These are phyloP conservation scores for Ictalurus furcatus DNA, from an alignment of 2,113 vertebrate species.

Conservation along the genomic window DNA sequence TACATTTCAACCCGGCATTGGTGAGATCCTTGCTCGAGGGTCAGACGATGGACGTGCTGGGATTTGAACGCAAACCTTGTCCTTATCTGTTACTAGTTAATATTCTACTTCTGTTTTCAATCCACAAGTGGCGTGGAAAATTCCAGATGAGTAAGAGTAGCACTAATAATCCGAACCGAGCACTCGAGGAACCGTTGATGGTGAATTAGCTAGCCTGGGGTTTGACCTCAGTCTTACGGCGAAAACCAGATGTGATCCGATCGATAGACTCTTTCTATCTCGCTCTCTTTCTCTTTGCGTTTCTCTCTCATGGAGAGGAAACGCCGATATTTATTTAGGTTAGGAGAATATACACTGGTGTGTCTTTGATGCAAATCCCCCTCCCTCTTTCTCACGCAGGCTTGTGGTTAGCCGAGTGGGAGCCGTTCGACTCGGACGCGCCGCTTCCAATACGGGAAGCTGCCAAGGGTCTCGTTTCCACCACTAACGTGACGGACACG, in stretches of 20 bases:
- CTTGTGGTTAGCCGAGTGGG: slow-evolving; percentile 47
- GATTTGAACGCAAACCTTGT: background rate
- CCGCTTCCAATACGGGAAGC: slow-evolving; percentile 8
- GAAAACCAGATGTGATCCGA: slow-evolving; percentile 52
- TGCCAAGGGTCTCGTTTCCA: slow-evolving; percentile 39
- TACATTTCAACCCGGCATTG: background rate
- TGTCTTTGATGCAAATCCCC: slow-evolving; percentile 58
- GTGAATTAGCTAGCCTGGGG: slow-evolving; percentile 29
- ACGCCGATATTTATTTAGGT: slow-evolving; percentile 49
- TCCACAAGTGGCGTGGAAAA: background rate
- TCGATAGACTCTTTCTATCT: slow-evolving; percentile 5
- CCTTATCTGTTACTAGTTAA: background rate
- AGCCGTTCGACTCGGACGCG: slow-evolving; percentile 14
- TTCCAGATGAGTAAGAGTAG: background rate
- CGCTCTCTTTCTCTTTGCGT: background rate
- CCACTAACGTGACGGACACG: slow-evolving; percentile 31
- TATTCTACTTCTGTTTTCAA: background rate
- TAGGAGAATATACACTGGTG: slow-evolving; percentile 45
- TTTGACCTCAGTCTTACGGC: slow-evolving; percentile 24
- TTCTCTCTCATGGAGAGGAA: slow-evolving; percentile 31
- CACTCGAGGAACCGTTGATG: slow-evolving; percentile 24
- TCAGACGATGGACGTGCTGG: background rate
- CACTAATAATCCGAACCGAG: slow-evolving; percentile 1
- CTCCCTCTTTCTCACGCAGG: slow-evolving; percentile 43
- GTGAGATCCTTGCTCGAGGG: background rate